These are phyloP conservation scores for Melanchra persicariae DNA, from an alignment of 2,888 invertebrate species.

Conservation along the genomic window DNA sequence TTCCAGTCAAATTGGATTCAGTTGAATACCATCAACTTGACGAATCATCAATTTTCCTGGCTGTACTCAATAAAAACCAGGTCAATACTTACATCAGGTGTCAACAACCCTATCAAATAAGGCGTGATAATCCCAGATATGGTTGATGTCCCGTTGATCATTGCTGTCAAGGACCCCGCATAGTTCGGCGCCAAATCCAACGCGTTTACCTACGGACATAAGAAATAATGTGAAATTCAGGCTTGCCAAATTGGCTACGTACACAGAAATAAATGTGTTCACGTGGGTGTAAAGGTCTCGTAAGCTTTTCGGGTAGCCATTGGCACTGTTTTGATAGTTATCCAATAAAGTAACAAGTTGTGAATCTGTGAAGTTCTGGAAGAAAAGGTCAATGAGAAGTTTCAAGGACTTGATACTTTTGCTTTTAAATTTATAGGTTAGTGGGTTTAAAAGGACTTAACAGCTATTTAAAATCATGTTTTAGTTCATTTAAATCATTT, in stretches of 20 bases:
- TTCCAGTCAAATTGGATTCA: no score
- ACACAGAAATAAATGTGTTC: slow-evolving; percentile 35
- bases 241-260: slow-evolving; percentile 39
- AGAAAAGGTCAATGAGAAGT: background rate
- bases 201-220: slow-evolving; percentile 89
- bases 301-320: background rate
- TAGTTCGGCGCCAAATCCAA: slow-evolving; percentile 92
- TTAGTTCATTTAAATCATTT: no score
- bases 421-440: background rate
- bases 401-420: background rate
- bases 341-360: slow-evolving; percentile 1
- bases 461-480: background rate
- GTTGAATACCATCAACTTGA: no score
- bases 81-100: slow-evolving; percentile 90
- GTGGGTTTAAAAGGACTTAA: background rate
- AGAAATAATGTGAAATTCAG: slow-evolving; percentile 28
- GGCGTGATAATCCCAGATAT: slow-evolving; percentile 92
- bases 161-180: slow-evolving; percentile 92
- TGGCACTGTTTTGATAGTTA: slow-evolving; percentile 34
- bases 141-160: slow-evolving; percentile 92
- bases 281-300: slow-evolving; percentile 19
- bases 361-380: background rate
- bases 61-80: background rate
- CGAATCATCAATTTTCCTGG: background rate
- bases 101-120: slow-evolving; percentile 91